Percentiles rank a stretch among this genome's conserved stretches.
Conservation (phyloP, 2,797 vertebrate genomes). For the Paramormyrops hopkinsi region DNA sequence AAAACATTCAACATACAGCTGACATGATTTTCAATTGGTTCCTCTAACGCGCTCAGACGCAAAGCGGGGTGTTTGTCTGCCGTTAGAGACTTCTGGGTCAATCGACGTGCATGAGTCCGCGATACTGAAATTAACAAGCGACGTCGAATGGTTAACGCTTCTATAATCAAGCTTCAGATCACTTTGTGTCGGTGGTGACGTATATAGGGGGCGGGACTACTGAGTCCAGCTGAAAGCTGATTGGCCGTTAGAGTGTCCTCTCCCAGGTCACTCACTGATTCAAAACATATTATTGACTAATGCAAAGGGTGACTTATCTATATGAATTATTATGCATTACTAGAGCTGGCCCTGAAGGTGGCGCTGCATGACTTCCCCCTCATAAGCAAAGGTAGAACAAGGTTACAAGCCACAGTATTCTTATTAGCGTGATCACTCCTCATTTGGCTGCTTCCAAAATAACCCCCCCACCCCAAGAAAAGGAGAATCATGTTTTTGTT, state of each 20-base stretch:
- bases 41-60: background rate
- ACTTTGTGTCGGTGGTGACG: background rate
- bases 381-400: background rate
- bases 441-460: background rate
- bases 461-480: background rate
- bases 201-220: background rate
- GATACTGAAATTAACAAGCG: background rate
- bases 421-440: background rate
- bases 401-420: background rate
- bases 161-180: background rate
- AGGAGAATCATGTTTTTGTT: background rate
- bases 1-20: slow-evolving; percentile 2
- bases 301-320: background rate
- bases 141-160: background rate
- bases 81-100: background rate
- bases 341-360: background rate
- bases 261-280: background rate
- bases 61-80: background rate
- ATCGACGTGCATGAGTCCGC: background rate
- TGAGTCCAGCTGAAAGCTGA: background rate
- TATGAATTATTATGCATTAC: background rate
- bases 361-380: background rate
- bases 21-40: background rate
- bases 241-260: background rate
- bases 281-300: background rate